These are phyloP conservation scores for Acanthochromis polyacanthus DNA, from an alignment of 2,113 vertebrate species.

Conservation along the genomic window DNA sequence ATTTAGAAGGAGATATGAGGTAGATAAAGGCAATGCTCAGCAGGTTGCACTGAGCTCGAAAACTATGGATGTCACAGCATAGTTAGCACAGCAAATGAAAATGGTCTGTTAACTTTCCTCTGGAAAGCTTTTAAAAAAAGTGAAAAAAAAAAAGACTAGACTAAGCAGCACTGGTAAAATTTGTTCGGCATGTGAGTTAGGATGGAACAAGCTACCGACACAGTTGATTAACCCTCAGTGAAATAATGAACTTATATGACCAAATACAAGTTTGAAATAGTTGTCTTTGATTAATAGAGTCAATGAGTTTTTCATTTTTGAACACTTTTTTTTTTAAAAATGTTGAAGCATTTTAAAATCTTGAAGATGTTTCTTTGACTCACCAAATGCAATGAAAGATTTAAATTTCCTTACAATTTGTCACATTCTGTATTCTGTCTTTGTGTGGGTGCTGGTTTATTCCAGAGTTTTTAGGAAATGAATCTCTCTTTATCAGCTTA, in stretches of 20 bases:
- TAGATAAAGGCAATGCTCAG: slow-evolving; percentile 2
- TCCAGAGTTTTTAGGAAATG: background rate
- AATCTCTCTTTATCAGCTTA: background rate
- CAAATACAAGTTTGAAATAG: too few species aligned
- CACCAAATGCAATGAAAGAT: background rate
- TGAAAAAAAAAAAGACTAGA: background rate
- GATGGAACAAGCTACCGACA: background rate
- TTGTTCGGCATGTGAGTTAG: background rate
- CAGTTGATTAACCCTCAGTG: slow-evolving; percentile 1
- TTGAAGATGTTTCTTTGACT: background rate
- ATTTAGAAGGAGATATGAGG: background rate
- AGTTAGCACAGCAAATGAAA: background rate
- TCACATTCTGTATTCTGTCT: background rate
- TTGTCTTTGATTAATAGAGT: too few species aligned
- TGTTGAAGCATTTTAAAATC: too few species aligned
- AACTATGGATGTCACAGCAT: background rate
- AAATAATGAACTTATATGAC: too few species aligned
- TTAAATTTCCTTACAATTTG: background rate
- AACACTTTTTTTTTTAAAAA: too few species aligned
- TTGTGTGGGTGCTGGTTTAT: background rate
- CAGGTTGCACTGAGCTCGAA: background rate
- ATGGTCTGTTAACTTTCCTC: background rate
- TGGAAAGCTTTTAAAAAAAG: background rate
- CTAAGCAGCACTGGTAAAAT: background rate
- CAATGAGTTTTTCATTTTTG: too few species aligned